Conservation (phyloP, 2,797 vertebrate genomes). For the Pipistrellus kuhlii region DNA sequence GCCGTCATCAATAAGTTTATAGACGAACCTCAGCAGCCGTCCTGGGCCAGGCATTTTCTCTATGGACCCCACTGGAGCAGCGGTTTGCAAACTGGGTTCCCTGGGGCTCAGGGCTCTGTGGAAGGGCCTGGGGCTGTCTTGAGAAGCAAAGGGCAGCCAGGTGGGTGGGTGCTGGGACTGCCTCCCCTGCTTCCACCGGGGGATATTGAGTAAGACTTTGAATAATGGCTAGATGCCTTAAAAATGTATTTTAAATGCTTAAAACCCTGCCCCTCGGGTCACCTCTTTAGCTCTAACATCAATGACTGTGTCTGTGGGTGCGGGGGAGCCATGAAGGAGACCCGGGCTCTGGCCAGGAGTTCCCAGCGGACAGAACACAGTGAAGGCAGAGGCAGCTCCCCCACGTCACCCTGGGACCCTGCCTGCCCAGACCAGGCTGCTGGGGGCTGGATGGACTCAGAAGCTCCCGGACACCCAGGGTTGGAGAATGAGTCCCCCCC, state of each 20-base stretch:
- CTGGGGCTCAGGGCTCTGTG: neutral
- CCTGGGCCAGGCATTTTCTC: neutral
- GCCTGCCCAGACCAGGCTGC: neutral
- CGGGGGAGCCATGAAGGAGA: neutral
- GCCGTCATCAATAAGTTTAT: no score
- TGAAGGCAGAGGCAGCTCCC: rapidly evolving
- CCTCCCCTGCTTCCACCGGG: neutral
- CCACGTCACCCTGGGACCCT: neutral
- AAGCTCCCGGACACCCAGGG: neutral
- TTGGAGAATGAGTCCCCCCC: neutral
- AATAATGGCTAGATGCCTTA: neutral
- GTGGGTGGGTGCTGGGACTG: neutral
- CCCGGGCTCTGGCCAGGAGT: neutral
- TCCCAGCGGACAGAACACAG: neutral
- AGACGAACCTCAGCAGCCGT: no score
- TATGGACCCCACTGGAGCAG: neutral
- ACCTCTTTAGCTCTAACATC: neutral
- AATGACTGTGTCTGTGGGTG: neutral
- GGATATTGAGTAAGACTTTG: neutral
- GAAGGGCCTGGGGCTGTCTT: neutral
- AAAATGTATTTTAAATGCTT: neutral
- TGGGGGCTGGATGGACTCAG: neutral
- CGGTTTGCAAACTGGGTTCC: neutral
- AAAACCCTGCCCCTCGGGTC: neutral
- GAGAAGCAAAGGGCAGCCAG: neutral